A percentile compares a stretch with the other conserved stretches of the same genome.
Conservation (phyloP, 2,113 vertebrate genomes). For the Vidua chalybeata region DNA sequence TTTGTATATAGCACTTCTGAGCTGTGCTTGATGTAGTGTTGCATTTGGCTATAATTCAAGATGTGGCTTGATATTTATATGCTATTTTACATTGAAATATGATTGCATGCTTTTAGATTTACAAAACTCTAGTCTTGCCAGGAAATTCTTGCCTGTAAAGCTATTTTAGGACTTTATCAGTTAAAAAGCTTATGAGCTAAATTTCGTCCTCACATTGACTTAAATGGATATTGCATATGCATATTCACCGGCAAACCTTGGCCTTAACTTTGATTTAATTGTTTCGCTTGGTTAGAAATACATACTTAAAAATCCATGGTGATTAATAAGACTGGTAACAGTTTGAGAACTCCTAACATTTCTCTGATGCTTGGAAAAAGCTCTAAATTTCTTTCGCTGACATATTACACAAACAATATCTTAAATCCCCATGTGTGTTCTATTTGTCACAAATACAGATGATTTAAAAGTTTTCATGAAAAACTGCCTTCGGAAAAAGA, state of each 20-base stretch:
- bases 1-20: neutral
- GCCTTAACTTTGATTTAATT: conserved; percentile 31
- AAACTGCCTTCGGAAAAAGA: neutral
- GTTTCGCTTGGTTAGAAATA: conserved; percentile 8
- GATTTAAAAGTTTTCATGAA: conserved; percentile 10
- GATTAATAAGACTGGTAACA: conserved; percentile 36
- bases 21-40: neutral
- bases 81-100: conserved; percentile 56
- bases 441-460: neutral
- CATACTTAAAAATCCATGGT: neutral
- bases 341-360: neutral
- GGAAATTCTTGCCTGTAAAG: conserved; percentile 57
- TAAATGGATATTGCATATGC: neutral
- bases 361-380: conserved; percentile 44
- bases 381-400: conserved; percentile 11
- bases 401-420: conserved; percentile 8
- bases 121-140: conserved; percentile 50
- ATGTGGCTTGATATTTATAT: conserved; percentile 46
- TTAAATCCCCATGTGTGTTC: conserved; percentile 22
- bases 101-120: conserved; percentile 55
- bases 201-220: conserved; percentile 22
- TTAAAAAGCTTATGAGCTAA: conserved; percentile 44
- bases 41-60: conserved; percentile 53
- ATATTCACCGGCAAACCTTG: neutral
- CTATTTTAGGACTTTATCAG: conserved; percentile 62